phyloP scores from a whole-genome alignment of 2,797 vertebrate species.

The Streptopelia turtur region DNA sequence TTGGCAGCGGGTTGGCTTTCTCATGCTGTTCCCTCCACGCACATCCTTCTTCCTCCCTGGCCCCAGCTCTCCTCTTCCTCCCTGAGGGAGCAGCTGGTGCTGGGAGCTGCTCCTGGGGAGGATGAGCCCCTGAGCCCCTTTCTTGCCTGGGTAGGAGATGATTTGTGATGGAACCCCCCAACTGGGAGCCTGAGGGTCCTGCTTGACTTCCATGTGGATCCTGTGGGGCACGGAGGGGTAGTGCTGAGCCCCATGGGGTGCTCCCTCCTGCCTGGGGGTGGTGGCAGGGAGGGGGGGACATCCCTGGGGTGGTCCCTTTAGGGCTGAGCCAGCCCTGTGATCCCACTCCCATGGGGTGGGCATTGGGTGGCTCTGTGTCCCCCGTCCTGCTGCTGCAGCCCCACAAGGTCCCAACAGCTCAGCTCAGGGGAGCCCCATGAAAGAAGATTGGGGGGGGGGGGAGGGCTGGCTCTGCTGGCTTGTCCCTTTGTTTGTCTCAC shows the following conservation, averaged over 20 bases:
- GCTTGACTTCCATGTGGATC: rapidly evolving
- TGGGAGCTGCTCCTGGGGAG: neutral
- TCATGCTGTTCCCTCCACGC: neutral
- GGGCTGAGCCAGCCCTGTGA: neutral
- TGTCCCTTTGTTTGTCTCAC: neutral
- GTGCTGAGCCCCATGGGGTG: neutral
- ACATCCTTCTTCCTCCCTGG: neutral
- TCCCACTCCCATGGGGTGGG: rapidly evolving
- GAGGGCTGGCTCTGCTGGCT: neutral
- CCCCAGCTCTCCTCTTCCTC: neutral
- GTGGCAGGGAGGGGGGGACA: neutral
- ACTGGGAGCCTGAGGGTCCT: neutral
- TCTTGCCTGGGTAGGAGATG: neutral
- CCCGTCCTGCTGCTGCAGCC: neutral
- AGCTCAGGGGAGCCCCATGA: neutral
- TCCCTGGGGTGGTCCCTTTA: neutral
- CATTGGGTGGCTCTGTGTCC: neutral
- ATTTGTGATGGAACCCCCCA: neutral
- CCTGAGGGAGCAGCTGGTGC: neutral
- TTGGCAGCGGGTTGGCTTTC: neutral
- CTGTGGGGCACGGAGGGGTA: neutral
- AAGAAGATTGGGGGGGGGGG: neutral
- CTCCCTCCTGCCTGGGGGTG: neutral
- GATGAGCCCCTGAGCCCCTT: neutral
- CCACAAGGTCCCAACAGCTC: neutral